Evolutionary conservation across 2,797 vertebrate species (phyloP).

Genomic region (Sebastes elongatus): DNA sequence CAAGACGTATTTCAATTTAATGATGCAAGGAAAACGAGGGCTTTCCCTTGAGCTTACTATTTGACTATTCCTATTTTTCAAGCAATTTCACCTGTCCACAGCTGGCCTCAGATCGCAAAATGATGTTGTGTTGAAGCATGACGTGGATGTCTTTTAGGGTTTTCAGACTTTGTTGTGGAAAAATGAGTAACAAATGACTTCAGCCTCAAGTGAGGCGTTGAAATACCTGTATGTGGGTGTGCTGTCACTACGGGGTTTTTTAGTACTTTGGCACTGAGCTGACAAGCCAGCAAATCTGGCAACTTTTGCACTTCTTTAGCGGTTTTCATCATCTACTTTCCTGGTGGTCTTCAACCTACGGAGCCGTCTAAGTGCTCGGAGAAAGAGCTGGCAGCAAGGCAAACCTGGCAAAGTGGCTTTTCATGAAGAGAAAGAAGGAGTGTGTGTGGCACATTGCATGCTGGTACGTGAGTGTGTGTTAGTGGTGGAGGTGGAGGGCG

Average conservation of each 20-base stretch:
- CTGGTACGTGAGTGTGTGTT: slow-evolving; percentile 14
- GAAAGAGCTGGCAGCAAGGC: slow-evolving; percentile 50
- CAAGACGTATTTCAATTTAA: slow-evolving; percentile 70
- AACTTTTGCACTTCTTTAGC: slow-evolving; percentile 42
- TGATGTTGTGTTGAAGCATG: slow-evolving; percentile 45
- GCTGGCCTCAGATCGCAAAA: slow-evolving; percentile 41
- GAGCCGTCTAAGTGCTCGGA: slow-evolving; percentile 37
- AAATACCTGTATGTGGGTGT: slow-evolving; percentile 59
- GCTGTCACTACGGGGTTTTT: slow-evolving; percentile 41
- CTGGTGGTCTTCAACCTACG: slow-evolving; percentile 64
- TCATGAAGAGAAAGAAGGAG: slow-evolving; percentile 30
- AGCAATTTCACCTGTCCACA: slow-evolving; percentile 72
- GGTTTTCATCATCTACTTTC: slow-evolving; percentile 61
- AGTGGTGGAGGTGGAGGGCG: not conserved
- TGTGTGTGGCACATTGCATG: slow-evolving; percentile 40
- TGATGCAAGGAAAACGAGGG: slow-evolving; percentile 57
- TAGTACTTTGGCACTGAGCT: slow-evolving; percentile 34
- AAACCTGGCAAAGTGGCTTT: slow-evolving; percentile 45
- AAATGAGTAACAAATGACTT: slow-evolving; percentile 50
- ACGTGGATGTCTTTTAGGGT: slow-evolving; percentile 41
- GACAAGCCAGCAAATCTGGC: slow-evolving; percentile 60
- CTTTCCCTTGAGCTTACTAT: slow-evolving; percentile 55
- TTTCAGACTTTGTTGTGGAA: slow-evolving; percentile 59
- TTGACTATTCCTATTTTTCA: slow-evolving; percentile 65
- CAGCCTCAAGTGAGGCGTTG: slow-evolving; percentile 31